Conservation (phyloP, 2,797 vertebrate species). For the Morelia viridis region DNA sequence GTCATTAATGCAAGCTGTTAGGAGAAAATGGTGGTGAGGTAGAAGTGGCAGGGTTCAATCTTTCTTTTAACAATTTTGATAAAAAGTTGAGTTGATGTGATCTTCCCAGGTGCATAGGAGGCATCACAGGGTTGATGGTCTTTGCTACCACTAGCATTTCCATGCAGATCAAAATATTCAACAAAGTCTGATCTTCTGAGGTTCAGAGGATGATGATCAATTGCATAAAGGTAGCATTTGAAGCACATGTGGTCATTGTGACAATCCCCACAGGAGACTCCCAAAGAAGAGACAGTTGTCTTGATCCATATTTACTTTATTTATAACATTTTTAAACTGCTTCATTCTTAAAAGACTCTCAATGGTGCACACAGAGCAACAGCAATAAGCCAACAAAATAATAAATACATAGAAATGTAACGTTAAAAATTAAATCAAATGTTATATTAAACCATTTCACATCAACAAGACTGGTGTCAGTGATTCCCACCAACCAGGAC, state of each 20-base stretch:
- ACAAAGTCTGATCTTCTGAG: not conserved
- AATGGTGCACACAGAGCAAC: too few relatives aligned
- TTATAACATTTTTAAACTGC: too few relatives aligned
- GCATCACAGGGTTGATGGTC: not conserved
- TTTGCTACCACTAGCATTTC: not conserved
- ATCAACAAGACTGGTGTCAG: too few relatives aligned
- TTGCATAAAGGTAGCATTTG: not conserved
- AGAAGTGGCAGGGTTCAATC: conserved; percentile 61
- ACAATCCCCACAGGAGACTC: too few relatives aligned
- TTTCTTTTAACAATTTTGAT: conserved; percentile 64
- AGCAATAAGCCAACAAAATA: too few relatives aligned
- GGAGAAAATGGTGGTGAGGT: conserved; percentile 58
- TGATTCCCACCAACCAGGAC: too few relatives aligned
- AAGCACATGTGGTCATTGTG: not conserved
- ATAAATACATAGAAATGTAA: too few relatives aligned
- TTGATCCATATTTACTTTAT: too few relatives aligned
- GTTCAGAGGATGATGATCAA: not conserved
- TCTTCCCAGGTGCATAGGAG: conserved; percentile 36
- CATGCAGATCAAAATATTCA: not conserved
- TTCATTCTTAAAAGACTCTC: too few relatives aligned
- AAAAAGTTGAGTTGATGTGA: conserved; percentile 44
- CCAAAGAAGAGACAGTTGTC: too few relatives aligned
- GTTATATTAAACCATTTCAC: too few relatives aligned
- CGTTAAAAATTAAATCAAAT: too few relatives aligned
- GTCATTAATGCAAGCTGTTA: conserved; percentile 69